phyloP scores from a whole-genome alignment of 2,797 vertebrate species.

The Sebastes trivittatus region DNA sequence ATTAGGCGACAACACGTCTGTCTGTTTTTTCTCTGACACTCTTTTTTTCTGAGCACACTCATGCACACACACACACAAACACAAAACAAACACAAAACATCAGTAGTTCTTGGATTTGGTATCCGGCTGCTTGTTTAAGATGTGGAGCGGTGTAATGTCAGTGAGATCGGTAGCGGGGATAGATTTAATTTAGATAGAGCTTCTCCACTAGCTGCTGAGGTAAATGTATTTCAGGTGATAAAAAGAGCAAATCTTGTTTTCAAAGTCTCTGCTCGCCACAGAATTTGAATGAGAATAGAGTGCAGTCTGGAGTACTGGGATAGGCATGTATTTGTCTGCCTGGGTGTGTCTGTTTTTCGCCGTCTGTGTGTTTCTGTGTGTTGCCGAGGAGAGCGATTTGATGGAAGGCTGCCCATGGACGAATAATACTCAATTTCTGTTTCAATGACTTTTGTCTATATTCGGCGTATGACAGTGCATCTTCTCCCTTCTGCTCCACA shows the following conservation, averaged over 20 bases:
- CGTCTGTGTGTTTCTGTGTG: slow-evolving; percentile 1
- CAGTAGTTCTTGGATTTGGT: slow-evolving; percentile 10
- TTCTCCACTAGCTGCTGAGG: slow-evolving; percentile 56
- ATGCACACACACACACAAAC: background rate
- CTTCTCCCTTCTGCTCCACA: slow-evolving; percentile 10
- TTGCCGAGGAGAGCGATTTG: slow-evolving; percentile 44
- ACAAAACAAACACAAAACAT: slow-evolving; percentile 38
- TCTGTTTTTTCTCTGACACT: background rate
- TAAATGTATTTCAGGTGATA: slow-evolving; percentile 75
- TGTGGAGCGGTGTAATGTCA: slow-evolving; percentile 55
- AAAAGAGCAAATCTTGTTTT: slow-evolving; percentile 70
- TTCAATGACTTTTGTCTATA: slow-evolving; percentile 44
- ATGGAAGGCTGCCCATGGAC: slow-evolving; percentile 56
- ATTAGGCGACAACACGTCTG: background rate
- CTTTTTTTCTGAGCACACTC: background rate
- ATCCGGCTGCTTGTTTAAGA: slow-evolving; percentile 56
- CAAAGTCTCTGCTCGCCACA: slow-evolving; percentile 56
- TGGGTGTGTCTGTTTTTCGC: slow-evolving; percentile 33
- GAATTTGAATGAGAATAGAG: slow-evolving; percentile 74
- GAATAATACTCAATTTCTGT: slow-evolving; percentile 46
- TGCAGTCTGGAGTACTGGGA: slow-evolving; percentile 39
- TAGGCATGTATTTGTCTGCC: slow-evolving; percentile 32
- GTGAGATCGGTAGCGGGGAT: slow-evolving; percentile 65
- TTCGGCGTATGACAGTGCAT: slow-evolving; percentile 22
- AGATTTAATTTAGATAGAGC: slow-evolving; percentile 83